Evolutionary conservation across 2,113 vertebrate species (phyloP), one percentile per base, ranked within the genome.

Genomic region (Chaetodon auriga): DNA sequence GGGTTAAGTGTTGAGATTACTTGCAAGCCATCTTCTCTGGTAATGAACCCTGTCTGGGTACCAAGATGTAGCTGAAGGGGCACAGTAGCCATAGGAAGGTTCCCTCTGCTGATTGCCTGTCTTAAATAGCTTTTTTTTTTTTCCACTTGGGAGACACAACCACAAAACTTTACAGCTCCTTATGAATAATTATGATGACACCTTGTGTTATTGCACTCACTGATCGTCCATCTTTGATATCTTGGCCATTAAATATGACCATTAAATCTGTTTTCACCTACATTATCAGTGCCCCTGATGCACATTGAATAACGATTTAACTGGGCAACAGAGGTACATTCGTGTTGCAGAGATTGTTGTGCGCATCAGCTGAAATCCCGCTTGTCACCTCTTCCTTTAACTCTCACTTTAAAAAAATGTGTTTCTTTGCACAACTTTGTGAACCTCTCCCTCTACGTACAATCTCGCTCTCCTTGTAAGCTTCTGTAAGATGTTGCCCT

Each of bases 41-140:
- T 89, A 93, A 93, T 90, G 83, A 93, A 84, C 84, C 89, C 84
- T 80, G 83, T 81, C 80, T 82, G 58, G 66, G 64, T 65, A 84
- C 78, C 70, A 80, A 64, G 83, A 87, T 82, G 85, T 35, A 81
- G 70, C 83, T 76, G 76, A 71, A 65, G 65, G 68, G 69, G 35
- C 54, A 51, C 77, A 58, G 80, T 19, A 6, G 54, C 58, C 49
- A 75, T 16, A 60, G 60, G 49, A 82, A 45, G 57, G 60, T 51
- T 74, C 55, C 72, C 60, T 77, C 63, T 84, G 35, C 18, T 65
- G 60, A 83, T 62, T 78, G 12, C 65, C 30, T 6, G 9, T 74
- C 58, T 77, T 71, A 81, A 91, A 89, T 70, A 58, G 51, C 8
- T 71, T 36, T 82, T 64, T n/a, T 71, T 36, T 82, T 61, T 49